These are phyloP conservation scores for Serripes groenlandicus DNA, from an alignment of 2,888 invertebrate species.

Conservation along the genomic window DNA sequence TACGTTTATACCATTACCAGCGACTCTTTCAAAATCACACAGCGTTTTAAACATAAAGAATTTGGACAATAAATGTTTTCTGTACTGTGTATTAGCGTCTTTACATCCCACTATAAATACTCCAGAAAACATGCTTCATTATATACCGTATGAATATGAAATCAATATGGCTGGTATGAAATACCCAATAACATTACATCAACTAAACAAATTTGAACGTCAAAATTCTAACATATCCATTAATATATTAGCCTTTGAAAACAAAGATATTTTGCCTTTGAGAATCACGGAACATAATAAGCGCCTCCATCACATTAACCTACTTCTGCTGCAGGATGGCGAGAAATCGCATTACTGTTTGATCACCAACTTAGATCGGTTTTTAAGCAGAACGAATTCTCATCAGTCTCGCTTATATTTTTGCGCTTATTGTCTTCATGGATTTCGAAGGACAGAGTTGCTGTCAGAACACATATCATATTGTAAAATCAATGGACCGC, in stretches of 20 bases:
- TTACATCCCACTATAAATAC: conserved; percentile 32
- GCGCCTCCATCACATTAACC: conserved; percentile 17
- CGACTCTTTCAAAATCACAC: background rate
- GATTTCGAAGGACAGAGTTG: background rate
- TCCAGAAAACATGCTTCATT: conserved; percentile 30
- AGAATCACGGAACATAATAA: conserved; percentile 17
- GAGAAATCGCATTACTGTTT: conserved; percentile 22
- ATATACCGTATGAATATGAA: conserved; percentile 26
- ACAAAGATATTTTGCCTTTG: conserved; percentile 18
- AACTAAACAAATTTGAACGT: conserved; percentile 18
- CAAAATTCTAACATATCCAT: conserved; percentile 18
- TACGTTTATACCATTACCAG: conserved; percentile 40
- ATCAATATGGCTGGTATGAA: conserved; percentile 48
- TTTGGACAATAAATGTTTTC: conserved; percentile 52
- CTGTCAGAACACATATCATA: conserved; percentile 38
- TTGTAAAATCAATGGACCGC: conserved; percentile 20
- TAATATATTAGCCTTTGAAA: conserved; percentile 20
- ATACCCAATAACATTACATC: conserved; percentile 44
- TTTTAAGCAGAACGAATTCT: conserved; percentile 9
- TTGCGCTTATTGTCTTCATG: conserved; percentile 22
- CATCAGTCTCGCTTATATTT: background rate
- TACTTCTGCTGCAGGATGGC: background rate
- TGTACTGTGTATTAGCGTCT: conserved; percentile 47
- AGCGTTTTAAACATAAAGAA: conserved; percentile 51
- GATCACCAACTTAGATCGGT: conserved; percentile 16